These are phyloP conservation scores for Mustela lutreola DNA, from an alignment of 2,113 vertebrate genomes.

Conservation along the genomic window DNA sequence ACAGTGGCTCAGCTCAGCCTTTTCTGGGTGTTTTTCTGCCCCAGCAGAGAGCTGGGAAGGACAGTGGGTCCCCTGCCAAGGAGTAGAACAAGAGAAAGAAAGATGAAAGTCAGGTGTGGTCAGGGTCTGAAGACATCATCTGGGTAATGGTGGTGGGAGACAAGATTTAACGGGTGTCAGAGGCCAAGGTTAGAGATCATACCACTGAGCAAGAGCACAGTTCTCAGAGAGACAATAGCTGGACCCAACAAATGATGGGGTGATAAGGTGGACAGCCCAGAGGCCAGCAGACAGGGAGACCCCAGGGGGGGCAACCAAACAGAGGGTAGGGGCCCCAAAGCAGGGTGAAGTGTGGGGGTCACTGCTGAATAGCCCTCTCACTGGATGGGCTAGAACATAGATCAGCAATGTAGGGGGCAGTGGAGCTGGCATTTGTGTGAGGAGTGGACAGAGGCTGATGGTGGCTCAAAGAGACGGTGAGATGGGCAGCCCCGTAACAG, in stretches of 20 bases:
- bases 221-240: background rate
- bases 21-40: background rate
- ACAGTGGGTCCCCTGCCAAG: background rate
- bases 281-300: background rate
- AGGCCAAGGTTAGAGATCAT: background rate
- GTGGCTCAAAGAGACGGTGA: background rate
- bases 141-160: background rate
- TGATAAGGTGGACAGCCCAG: background rate
- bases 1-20: background rate
- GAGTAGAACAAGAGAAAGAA: background rate
- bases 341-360: background rate
- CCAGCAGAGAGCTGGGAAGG: background rate
- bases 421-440: background rate
- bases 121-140: background rate
- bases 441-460: background rate
- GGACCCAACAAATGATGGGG: background rate
- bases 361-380: no score
- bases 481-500: accelerated
- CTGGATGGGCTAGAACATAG: background rate
- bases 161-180: background rate
- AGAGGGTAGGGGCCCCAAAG: background rate
- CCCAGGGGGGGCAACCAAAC: background rate
- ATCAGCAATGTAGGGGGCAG: background rate
- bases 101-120: background rate
- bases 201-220: background rate